Evolutionary conservation across 1,140 invertebrate species (phyloP).

Genomic region (Anastatus disparis): DNA sequence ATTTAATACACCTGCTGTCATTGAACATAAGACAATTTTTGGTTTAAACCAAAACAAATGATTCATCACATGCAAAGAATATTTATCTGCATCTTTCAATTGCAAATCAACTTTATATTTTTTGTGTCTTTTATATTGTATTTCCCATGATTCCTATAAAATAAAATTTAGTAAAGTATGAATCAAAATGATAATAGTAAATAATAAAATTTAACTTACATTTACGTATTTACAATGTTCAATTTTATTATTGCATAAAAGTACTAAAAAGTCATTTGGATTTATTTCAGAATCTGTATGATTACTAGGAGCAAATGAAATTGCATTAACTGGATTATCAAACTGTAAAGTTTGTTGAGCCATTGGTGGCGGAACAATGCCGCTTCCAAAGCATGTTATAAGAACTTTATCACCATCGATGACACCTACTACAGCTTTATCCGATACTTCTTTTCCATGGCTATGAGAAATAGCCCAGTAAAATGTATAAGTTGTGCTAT

Average conservation of each 20-base stretch:
- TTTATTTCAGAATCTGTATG: constrained; percentile 46
- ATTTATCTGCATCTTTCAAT: constrained; percentile 7
- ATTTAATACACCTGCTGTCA: constrained; percentile 36
- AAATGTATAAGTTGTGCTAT: constrained; percentile 72
- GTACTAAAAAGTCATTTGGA: constrained; percentile 61
- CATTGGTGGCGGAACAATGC: constrained; percentile 87
- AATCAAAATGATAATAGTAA: too few species aligned
- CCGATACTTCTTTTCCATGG: constrained; percentile 61
- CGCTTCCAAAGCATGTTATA: constrained; percentile 78
- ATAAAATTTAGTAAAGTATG: too few species aligned
- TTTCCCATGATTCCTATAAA: constrained; percentile 45
- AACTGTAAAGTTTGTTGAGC: constrained; percentile 72
- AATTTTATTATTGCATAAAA: constrained; percentile 51
- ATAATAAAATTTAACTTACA: constrained; percentile 38
- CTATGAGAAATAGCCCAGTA: constrained; percentile 71
- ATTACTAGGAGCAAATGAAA: constrained; percentile 69
- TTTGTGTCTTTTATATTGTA: constrained; percentile 46
- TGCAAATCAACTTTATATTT: constrained; percentile 44
- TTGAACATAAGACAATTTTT: constrained; percentile 52
- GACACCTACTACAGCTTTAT: constrained; percentile 76
- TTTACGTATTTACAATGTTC: constrained; percentile 50
- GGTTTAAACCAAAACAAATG: constrained; percentile 60
- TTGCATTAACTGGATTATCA: constrained; percentile 69
- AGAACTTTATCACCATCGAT: constrained; percentile 82
- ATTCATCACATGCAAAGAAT: constrained; percentile 42